Percentiles rank a stretch among this genome's conserved stretches.
phyloP scores from a whole-genome alignment of 2,888 invertebrate genomes.

The Sabatieria punctata region DNA sequence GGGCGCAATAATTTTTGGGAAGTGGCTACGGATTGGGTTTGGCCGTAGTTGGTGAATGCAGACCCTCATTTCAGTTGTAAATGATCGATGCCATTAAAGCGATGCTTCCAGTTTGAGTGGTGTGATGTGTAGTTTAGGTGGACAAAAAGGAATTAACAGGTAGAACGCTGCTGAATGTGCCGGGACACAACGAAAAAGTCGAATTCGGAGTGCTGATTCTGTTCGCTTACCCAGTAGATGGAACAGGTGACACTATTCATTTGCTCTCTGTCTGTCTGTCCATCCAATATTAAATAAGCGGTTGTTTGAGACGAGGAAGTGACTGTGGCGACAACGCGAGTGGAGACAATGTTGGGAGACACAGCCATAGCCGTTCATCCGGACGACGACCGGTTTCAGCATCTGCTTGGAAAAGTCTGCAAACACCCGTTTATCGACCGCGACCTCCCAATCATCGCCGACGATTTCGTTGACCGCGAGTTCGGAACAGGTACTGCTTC shows the following conservation, averaged over 20 bases:
- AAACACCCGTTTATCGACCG: constrained; percentile 72
- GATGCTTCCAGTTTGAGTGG: no score
- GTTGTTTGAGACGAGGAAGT: constrained; percentile 49
- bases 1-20: no score
- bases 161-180: constrained; percentile 64
- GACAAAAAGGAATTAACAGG: constrained; percentile 80
- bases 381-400: constrained; percentile 53
- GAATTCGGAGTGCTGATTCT: constrained; percentile 80
- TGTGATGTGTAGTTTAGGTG: constrained; percentile 38
- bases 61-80: no score
- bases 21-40: no score
- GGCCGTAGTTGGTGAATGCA: no score
- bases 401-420: constrained; percentile 58
- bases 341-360: constrained; percentile 94
- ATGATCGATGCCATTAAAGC: no score
- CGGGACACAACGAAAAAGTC: constrained; percentile 71
- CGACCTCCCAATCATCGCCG: constrained; percentile 66
- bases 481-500: constrained; percentile 67
- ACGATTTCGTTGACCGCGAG: constrained; percentile 78
- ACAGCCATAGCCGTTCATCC: constrained; percentile 97
- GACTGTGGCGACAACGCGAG: constrained; percentile 85
- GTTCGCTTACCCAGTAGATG: constrained; percentile 72
- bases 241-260: constrained; percentile 31
- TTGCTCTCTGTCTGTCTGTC: neutral
- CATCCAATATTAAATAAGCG: neutral